These are phyloP conservation scores for Frankliniella intonsa DNA, from an alignment of 2,888 invertebrate genomes.

Conservation along the genomic window DNA sequence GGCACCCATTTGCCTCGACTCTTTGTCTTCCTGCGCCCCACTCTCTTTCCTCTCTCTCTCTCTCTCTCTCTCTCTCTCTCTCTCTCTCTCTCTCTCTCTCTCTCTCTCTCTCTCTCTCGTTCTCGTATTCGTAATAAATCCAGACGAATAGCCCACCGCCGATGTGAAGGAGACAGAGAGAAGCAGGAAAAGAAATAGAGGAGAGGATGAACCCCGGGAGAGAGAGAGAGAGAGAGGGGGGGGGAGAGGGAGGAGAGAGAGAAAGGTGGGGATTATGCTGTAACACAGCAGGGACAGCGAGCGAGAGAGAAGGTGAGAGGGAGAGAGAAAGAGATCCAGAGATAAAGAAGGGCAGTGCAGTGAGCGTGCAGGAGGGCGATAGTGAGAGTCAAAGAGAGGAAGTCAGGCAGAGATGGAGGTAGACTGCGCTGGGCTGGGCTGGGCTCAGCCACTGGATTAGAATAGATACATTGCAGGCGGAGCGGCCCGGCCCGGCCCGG, in stretches of 20 bases:
- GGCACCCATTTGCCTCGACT: conserved; percentile 8
- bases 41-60: neutral
- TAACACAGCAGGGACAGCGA: neutral
- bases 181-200: neutral
- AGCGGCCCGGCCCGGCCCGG: neutral
- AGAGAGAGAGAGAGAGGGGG: neutral
- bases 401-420: neutral
- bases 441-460: neutral
- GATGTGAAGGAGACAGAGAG: neutral
- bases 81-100: conserved; percentile 1
- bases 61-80: neutral
- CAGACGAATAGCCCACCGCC: neutral
- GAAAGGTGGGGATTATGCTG: neutral
- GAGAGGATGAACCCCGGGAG: neutral
- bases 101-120: neutral
- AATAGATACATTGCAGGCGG: neutral
- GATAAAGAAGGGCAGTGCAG: neutral
- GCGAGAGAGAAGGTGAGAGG: neutral
- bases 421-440: too few relatives aligned
- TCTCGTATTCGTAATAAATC: conserved; percentile 7
- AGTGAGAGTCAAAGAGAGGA: neutral
- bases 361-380: neutral
- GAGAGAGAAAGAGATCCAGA: neutral
- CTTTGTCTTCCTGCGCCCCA: neutral
- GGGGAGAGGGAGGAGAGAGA: neutral